Evolutionary conservation across 2,113 vertebrate species (phyloP), one percentile per base, ranked within the genome.

Genomic region (Erpornis zantholeuca): DNA sequence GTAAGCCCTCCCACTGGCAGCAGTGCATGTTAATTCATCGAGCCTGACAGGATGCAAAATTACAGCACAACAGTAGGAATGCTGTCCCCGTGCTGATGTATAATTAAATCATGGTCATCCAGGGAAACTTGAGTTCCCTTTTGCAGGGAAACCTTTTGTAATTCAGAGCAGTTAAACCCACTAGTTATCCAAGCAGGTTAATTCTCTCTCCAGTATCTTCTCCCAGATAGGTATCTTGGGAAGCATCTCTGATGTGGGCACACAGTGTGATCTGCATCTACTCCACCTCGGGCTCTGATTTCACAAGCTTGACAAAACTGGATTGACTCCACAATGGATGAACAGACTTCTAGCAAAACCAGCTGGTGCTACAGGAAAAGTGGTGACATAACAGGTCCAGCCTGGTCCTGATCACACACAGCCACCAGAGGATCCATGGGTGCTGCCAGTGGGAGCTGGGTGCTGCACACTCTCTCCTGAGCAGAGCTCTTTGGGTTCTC

Each of bases 171-270:
- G 79, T 21, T 52, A 53, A 94, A 93, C 11, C 36, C 82, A 52
- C 61, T 2, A 23, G 86, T 92, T 75, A 56, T 24, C 69, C 82
- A 81, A 38, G 70, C n/a, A 76, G 64, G 52, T 70, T 75, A 50
- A 86, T 85, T 94, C 40, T 77, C 71, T 80, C 88, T 75, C 23
- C 77, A 19, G 49, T n/a, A 31, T 70, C 65, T 83, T 36, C 93
- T 64, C 83, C 25, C 6, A 45, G 79, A 90, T 35, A 16, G 50
- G 15, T 33, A 92, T 94, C 88, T 92, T 7, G 19, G 78, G 70
- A 61, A 86, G 68, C 65, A 92, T 66, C 84, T 94, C 75, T 92
- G 87, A 92, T 95, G 95, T 96, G 92, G 92, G 88, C 84, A 89
- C 65, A 35, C 1, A 21, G 24, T 15, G 36, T 14, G 72, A 88